Evolutionary conservation across 2,888 invertebrate genomes (phyloP).

Genomic region (Pediacus dermestoides): DNA sequence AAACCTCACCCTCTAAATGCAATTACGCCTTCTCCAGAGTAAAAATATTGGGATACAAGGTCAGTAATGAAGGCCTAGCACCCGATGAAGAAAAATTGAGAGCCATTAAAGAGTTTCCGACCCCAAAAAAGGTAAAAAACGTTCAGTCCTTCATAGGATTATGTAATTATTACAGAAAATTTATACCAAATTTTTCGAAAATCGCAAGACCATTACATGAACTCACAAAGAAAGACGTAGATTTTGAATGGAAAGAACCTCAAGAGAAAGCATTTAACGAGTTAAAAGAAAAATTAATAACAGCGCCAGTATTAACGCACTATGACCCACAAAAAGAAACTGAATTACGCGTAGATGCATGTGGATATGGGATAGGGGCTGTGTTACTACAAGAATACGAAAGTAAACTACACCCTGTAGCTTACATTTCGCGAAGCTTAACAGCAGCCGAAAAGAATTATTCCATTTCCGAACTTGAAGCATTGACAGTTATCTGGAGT

Average conservation of each 20-base stretch:
- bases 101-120: conserved; percentile 23
- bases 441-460: conserved; percentile 25
- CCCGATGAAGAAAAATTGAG: conserved; percentile 24
- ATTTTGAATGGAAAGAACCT: conserved; percentile 13
- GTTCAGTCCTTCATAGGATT: conserved; percentile 23
- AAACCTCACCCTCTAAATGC: conserved; percentile 22
- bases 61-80: conserved; percentile 18
- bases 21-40: conserved; percentile 20
- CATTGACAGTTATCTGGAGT: conserved; percentile 18
- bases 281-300: conserved; percentile 18
- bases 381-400: conserved; percentile 20
- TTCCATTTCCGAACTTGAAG: conserved; percentile 21
- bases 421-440: conserved; percentile 22
- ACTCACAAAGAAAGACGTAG: conserved; percentile 16
- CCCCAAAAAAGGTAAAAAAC: conserved; percentile 18
- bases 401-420: conserved; percentile 21
- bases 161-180: conserved; percentile 23
- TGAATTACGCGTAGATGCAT: conserved; percentile 22
- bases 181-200: conserved; percentile 19
- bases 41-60: conserved; percentile 28
- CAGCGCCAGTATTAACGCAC: conserved; percentile 16
- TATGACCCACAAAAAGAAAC: conserved; percentile 16
- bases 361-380: conserved; percentile 18
- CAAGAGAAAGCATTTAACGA: conserved; percentile 9
- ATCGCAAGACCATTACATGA: conserved; percentile 20